These are phyloP conservation scores for Acrossocheilus fasciatus DNA, from an alignment of 2,797 vertebrate species.

Conservation along the genomic window DNA sequence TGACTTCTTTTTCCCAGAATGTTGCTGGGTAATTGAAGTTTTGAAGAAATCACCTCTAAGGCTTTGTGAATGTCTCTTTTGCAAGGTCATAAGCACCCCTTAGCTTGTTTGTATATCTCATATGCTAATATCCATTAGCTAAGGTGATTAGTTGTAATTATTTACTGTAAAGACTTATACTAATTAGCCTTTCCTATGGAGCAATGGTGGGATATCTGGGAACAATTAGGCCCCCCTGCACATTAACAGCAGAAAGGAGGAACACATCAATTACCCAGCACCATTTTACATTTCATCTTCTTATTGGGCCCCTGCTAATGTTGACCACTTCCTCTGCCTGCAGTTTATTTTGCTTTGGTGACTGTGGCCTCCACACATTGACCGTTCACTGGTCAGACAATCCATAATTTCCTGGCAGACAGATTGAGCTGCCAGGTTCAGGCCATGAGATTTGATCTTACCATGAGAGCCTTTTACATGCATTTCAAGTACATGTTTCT, in stretches of 20 bases:
- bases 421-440: slow-evolving; percentile 71
- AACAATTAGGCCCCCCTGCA: slow-evolving; percentile 80
- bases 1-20: not conserved
- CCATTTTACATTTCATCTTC: slow-evolving; percentile 84
- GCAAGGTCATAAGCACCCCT: slow-evolving; percentile 51
- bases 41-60: slow-evolving; percentile 32
- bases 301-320: slow-evolving; percentile 85
- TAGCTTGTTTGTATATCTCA: slow-evolving; percentile 62
- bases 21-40: slow-evolving; percentile 13
- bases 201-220: slow-evolving; percentile 79
- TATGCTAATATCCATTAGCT: slow-evolving; percentile 72
- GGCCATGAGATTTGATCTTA: slow-evolving; percentile 54
- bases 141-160: slow-evolving; percentile 80
- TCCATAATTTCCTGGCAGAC: slow-evolving; percentile 78
- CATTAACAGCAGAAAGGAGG: slow-evolving; percentile 76
- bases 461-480: slow-evolving; percentile 47
- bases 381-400: slow-evolving; percentile 78
- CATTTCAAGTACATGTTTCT: slow-evolving; percentile 41
- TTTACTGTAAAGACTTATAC: slow-evolving; percentile 83
- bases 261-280: slow-evolving; percentile 83
- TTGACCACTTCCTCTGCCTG: slow-evolving; percentile 89
- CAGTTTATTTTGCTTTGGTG: slow-evolving; percentile 96
- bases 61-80: slow-evolving; percentile 28
- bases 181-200: slow-evolving; percentile 79
- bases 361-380: slow-evolving; percentile 84